These are phyloP conservation scores for Aleiodes sp. DNA, from an alignment of 1,140 invertebrate species.

Conservation along the genomic window DNA sequence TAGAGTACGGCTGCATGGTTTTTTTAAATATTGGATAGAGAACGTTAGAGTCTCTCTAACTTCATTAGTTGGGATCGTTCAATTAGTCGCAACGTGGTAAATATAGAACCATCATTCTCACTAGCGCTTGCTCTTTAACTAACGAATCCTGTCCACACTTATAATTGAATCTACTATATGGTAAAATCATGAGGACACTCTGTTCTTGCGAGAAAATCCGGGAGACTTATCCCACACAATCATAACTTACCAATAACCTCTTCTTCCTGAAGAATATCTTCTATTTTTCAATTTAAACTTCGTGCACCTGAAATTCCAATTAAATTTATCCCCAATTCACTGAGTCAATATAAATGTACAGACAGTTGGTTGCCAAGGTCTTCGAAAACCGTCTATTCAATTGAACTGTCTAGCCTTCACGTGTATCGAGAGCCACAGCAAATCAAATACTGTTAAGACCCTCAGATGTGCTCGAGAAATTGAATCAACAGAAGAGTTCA, in stretches of 20 bases:
- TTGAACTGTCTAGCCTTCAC: neutral
- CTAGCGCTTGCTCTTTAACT: too few species aligned
- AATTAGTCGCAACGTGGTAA: too few species aligned
- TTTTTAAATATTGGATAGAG: too few species aligned
- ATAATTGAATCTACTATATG: too few species aligned
- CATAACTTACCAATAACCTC: neutral
- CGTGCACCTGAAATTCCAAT: neutral
- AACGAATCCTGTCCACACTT: too few species aligned
- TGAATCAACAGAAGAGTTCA: slow-evolving; percentile 17
- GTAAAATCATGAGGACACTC: too few species aligned
- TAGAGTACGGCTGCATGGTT: too few species aligned
- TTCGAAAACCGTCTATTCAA: neutral
- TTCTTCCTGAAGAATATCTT: neutral
- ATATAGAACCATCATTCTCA: too few species aligned
- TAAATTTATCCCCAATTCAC: neutral
- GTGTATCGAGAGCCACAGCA: neutral
- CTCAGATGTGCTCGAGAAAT: neutral
- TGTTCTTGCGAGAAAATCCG: too few species aligned
- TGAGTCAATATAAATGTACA: neutral
- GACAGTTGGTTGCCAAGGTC: slow-evolving; percentile 8
- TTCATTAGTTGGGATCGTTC: too few species aligned
- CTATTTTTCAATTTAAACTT: slow-evolving; percentile 1
- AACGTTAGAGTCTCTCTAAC: too few species aligned
- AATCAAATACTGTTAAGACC: neutral
- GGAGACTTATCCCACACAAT: too few species aligned